These are phyloP conservation scores for Parus major DNA, from an alignment of 2,113 vertebrate species.

Conservation along the genomic window DNA sequence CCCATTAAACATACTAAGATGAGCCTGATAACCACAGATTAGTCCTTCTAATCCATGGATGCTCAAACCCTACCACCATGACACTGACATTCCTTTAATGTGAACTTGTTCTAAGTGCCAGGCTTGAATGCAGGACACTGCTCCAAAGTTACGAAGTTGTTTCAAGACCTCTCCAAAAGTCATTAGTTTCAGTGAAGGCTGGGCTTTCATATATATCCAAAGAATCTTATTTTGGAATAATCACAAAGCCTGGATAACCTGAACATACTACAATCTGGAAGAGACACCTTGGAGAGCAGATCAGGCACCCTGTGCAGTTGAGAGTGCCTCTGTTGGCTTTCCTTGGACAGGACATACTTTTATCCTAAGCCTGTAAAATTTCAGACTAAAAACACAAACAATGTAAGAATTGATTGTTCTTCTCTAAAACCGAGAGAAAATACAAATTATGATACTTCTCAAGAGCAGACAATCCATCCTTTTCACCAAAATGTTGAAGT, in stretches of 20 bases:
- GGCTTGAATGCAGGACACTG: not conserved
- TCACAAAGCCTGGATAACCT: not conserved
- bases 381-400: not conserved
- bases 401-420: not conserved
- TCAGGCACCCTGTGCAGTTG: not conserved
- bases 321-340: not conserved
- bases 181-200: not conserved
- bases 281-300: not conserved
- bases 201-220: not conserved
- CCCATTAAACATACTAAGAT: not conserved
- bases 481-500: not conserved
- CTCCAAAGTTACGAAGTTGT: accelerated
- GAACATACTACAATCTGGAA: not conserved
- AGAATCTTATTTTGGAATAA: not conserved
- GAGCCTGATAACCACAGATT: not conserved
- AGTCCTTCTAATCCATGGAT: not conserved
- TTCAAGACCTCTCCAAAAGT: not conserved
- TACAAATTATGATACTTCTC: not conserved
- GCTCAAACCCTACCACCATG: not conserved
- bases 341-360: not conserved
- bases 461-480: not conserved
- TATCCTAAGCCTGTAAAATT: not conserved
- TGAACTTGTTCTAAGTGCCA: not conserved
- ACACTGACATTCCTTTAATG: not conserved
- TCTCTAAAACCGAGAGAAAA: not conserved